These are phyloP conservation scores for Itoplectis maculator DNA, from an alignment of 2,888 invertebrate species.

Conservation along the genomic window DNA sequence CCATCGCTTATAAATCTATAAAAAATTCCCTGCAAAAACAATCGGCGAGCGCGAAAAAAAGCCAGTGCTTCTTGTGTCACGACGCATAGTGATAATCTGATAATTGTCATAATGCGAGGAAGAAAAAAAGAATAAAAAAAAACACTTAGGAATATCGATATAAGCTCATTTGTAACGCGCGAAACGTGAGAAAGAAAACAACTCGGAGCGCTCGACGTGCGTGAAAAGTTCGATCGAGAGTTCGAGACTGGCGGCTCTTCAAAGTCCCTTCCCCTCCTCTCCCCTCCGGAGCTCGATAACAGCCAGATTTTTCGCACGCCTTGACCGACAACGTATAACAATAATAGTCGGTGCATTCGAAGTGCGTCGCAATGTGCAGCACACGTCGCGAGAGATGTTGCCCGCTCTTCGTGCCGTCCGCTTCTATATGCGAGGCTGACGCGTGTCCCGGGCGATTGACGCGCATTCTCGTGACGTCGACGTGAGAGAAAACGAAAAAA, in stretches of 20 bases:
- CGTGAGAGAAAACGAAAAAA: slow-evolving; percentile 53
- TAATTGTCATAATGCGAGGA: slow-evolving; percentile 30
- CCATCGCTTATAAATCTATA: no score
- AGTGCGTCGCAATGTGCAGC: neutral
- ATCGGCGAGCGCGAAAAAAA: slow-evolving; percentile 3
- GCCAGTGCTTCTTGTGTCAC: neutral
- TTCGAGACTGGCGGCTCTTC: slow-evolving; percentile 42
- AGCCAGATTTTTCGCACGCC: slow-evolving; percentile 25
- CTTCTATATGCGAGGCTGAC: slow-evolving; percentile 48
- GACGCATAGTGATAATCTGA: slow-evolving; percentile 34
- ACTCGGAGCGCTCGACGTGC: neutral
- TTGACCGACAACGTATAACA: slow-evolving; percentile 41
- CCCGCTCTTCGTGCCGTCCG: slow-evolving; percentile 49
- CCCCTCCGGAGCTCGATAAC: slow-evolving; percentile 41
- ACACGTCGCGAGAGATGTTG: slow-evolving; percentile 35
- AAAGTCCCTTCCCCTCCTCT: no score
- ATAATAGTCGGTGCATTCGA: slow-evolving; percentile 56
- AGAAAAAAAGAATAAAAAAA: slow-evolving; percentile 15
- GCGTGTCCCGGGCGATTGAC: slow-evolving; percentile 63
- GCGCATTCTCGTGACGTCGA: slow-evolving; percentile 37
- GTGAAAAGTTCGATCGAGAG: slow-evolving; percentile 45
- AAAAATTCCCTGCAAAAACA: neutral
- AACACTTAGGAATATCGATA: slow-evolving; percentile 16
- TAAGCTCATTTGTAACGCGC: slow-evolving; percentile 14
- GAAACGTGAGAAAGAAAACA: slow-evolving; percentile 1